Base-by-base conservation (phyloP, 2,113 vertebrate species). In the Psettodes erumei region DNA sequence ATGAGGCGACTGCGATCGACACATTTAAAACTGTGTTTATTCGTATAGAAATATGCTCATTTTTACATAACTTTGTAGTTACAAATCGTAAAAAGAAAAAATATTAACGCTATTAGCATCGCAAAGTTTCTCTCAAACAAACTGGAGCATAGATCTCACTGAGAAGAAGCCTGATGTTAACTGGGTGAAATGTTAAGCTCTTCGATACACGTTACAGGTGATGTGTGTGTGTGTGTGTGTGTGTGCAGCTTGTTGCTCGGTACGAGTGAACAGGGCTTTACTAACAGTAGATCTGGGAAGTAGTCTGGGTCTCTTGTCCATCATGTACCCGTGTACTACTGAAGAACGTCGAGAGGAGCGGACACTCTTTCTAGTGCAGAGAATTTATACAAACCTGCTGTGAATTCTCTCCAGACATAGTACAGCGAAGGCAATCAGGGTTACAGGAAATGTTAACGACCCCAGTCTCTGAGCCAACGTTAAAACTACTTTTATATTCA, bases 31-130 rank as follows among this genome's bases (percentile, higher is more conserved):
- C 75, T 73, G 81, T 88, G 82, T 94, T 94, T 94, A 94, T 94
- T 95, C 68, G 37, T 92, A 92, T 90, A 94, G 92, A 94, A 94
- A 94, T 93, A 93, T 86, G 89, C 85, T 89, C 77, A 90, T 82
- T 90, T 85, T 91, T 91, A 89, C 90, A 88, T 84, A 77, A 77
- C 71, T 87, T 89, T 89, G 85, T 83, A 86, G 83, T 93, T 91
- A 93, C 86, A 93, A 92, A 88, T 87, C 7, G 83, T 93, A 93
- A 88, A 94, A 93, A 92, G 83, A 84, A 87, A 86, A 81, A 91
- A 88, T 89, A 91, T 92, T 78, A 91, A 87, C 65, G 74, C 89
- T 88, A 91, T 88, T 92, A 93, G 88, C 89, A 79, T 90, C 74
- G 74, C 78, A 82, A 70, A 58, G 76, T 79, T 84, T 88, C 67